These are phyloP conservation scores for Sebastes itinus DNA, from an alignment of 2,797 vertebrate species.

Conservation along the genomic window DNA sequence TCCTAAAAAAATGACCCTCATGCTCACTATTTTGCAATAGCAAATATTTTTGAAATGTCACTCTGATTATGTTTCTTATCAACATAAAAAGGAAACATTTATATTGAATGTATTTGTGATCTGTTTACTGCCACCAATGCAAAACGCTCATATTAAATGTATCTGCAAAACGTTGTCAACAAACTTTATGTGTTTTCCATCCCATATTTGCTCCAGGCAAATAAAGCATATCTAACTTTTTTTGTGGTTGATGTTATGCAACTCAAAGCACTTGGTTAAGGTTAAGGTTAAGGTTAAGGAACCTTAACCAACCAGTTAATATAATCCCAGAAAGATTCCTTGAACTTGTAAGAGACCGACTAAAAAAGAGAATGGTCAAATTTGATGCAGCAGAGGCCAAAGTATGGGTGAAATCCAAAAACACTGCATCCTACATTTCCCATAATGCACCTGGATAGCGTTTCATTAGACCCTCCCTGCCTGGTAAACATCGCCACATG, in stretches of 20 bases:
- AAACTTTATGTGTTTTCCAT: background rate
- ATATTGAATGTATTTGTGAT: background rate
- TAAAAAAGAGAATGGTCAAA: background rate
- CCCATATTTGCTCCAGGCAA: background rate
- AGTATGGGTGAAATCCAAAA: background rate
- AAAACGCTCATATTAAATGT: background rate
- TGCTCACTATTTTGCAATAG: background rate
- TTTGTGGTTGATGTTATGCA: no score
- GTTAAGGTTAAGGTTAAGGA: no score
- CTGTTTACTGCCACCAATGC: background rate
- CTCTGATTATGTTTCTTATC: background rate
- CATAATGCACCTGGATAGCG: background rate
- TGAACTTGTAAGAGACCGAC: background rate
- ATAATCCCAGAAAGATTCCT: background rate
- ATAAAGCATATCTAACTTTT: no score
- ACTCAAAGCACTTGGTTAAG: no score
- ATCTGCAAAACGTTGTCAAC: background rate
- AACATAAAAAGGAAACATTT: background rate
- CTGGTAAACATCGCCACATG: background rate
- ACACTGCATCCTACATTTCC: background rate
- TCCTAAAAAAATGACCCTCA: background rate
- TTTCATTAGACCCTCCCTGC: background rate
- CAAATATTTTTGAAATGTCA: background rate
- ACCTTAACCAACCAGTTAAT: background rate
- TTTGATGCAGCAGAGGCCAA: no score